Evolutionary conservation across 2,113 vertebrate genomes (phyloP).

Genomic region (Apodemus speciosus): DNA sequence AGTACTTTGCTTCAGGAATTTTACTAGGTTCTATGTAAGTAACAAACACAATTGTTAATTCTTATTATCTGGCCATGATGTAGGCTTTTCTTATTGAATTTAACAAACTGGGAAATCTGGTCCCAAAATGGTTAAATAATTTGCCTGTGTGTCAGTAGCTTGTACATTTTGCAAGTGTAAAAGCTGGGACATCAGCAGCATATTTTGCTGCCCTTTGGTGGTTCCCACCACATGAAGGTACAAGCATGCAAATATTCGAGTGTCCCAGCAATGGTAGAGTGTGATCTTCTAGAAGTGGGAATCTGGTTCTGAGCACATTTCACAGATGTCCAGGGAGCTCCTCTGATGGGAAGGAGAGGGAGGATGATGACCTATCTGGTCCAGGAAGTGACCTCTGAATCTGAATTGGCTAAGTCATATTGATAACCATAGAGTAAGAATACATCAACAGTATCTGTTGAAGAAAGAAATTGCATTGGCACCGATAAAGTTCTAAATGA

Average conservation of each 20-base stretch:
- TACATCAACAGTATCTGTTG: neutral
- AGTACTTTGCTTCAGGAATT: neutral
- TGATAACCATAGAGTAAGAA: neutral
- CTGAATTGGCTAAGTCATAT: neutral
- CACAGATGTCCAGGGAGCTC: neutral
- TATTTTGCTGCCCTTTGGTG: neutral
- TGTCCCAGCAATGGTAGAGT: neutral
- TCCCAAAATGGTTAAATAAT: neutral
- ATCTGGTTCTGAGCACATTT: neutral
- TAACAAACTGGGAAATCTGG: neutral
- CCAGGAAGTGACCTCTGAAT: neutral
- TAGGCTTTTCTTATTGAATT: neutral
- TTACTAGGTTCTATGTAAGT: neutral
- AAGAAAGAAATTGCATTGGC: neutral
- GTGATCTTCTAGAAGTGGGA: neutral
- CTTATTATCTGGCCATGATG: neutral
- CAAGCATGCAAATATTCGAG: neutral
- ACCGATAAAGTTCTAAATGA: neutral
- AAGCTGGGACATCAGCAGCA: neutral
- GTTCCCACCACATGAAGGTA: neutral
- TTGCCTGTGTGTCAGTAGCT: neutral
- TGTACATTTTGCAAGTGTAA: neutral
- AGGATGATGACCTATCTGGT: neutral
- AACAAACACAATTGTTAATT: neutral
- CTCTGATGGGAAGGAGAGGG: accelerated